Base-by-base conservation (phyloP, 1,140 invertebrate species). In the Orius laevigatus region DNA sequence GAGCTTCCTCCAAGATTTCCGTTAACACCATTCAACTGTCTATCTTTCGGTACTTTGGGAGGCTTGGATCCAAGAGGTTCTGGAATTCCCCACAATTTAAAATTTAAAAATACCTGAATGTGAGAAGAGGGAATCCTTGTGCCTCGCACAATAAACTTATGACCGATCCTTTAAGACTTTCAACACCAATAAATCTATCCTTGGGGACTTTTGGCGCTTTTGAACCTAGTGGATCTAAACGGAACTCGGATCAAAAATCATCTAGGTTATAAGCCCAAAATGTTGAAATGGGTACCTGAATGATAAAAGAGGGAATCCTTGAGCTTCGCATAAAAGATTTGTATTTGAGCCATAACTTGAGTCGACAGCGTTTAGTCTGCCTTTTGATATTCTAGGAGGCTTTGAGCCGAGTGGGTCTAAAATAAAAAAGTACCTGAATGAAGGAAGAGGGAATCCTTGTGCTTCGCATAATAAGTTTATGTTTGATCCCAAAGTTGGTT, bases 191-290 rank as follows among this genome's bases (percentile, higher is more conserved):
- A n/a, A 50, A 32, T 33, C 14, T 31, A 34, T 51, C 50, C 31
- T 51, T 51, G 38, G 78, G 78, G 61, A 87, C 73, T 64, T 80
- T 81, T 20, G 83, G 83, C 38, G 75, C 71, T 49, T 81, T 80
- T 57, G 75, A 75, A 61, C 77, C 76, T 54, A 85, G 72, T 16
- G 82, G 82, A 57, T 86, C 83, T 85, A 65, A 12, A 12, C 20
- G 38, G 10, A 42, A 42, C 8, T 3, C 8, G 3, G 25, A 25
- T 25, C 25, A 25, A 25, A 25, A 25, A n/a, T n/a, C n/a, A n/a
- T n/a, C n/a, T n/a, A n/a, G n/a, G n/a, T n/a, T n/a, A n/a, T 25
- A 25, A 25, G 8, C 25, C 25, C 25, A 14, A 39, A 34, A 52
- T 51, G 35, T 41, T 16, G 10, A 25, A 10, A 44, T 34, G 57